Evolutionary conservation across 2,888 invertebrate species (phyloP).

Genomic region (Ctenicera cuprea): DNA sequence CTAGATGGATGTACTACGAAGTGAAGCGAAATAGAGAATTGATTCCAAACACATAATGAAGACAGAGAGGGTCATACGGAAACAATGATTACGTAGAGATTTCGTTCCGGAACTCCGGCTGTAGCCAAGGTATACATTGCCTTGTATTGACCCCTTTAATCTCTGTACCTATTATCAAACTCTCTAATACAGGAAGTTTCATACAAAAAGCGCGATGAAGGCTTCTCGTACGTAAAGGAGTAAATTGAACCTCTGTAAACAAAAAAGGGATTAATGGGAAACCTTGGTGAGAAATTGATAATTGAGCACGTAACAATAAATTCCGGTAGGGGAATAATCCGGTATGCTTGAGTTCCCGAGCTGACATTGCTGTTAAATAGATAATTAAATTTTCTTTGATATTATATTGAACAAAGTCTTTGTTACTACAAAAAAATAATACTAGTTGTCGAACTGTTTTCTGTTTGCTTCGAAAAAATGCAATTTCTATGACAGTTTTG

Average conservation of each 20-base stretch:
- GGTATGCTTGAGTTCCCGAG: constrained; percentile 1
- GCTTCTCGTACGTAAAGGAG: constrained; percentile 26
- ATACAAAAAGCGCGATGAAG: constrained; percentile 44
- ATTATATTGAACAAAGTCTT: not conserved
- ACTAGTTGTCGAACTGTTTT: no score
- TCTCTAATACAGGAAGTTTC: constrained; percentile 42
- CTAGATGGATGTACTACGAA: constrained; percentile 20
- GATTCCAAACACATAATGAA: constrained; percentile 15
- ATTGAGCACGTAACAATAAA: constrained; percentile 22
- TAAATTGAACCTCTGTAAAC: constrained; percentile 37
- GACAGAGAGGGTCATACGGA: constrained; percentile 16
- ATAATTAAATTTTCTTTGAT: not conserved
- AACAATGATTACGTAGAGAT: constrained; percentile 22
- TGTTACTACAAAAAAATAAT: not conserved
- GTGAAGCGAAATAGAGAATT: constrained; percentile 15
- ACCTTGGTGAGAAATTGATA: constrained; percentile 17
- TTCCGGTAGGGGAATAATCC: constrained; percentile 4
- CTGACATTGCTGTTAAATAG: not conserved
- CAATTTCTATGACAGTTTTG: no score
- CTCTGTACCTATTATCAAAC: constrained; percentile 45
- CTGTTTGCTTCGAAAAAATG: no score
- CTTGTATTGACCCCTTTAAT: constrained; percentile 49
- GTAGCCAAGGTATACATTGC: constrained; percentile 35
- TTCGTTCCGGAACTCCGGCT: not conserved
- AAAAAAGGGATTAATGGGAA: constrained; percentile 36